phyloP scores from a whole-genome alignment of 2,113 vertebrate species.

The Lophochroa leadbeateri region DNA sequence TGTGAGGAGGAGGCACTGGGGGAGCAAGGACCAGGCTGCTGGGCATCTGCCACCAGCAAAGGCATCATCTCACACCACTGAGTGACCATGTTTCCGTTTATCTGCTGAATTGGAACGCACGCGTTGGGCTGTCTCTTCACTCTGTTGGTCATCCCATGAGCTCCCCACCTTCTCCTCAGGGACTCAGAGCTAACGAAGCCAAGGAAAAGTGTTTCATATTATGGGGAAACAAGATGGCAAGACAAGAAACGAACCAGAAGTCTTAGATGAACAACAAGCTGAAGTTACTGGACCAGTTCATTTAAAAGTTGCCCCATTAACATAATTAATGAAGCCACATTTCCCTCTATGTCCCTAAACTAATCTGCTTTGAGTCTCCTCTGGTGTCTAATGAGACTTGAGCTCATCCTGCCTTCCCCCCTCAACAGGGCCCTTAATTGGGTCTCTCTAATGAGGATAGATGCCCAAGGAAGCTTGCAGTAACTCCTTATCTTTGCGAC shows the following conservation, averaged over 20 bases:
- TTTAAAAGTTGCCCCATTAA: background rate
- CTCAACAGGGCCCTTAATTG: background rate
- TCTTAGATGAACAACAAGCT: background rate
- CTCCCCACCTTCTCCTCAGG: background rate
- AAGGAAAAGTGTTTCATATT: background rate
- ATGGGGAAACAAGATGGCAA: background rate
- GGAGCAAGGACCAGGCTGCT: background rate
- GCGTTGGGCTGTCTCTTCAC: background rate
- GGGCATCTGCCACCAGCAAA: background rate
- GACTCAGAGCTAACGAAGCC: background rate
- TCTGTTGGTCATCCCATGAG: rapidly evolving
- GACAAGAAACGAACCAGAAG: background rate
- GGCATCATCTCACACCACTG: background rate
- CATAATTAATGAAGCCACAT: background rate
- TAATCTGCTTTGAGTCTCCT: background rate
- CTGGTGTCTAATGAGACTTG: background rate
- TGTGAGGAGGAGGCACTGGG: background rate
- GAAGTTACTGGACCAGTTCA: background rate
- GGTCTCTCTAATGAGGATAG: background rate
- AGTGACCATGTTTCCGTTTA: too few relatives aligned
- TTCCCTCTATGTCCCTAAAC: background rate
- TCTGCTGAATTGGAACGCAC: background rate
- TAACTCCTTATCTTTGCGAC: background rate
- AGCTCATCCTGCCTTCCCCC: background rate
- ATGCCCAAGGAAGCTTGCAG: background rate